Evolutionary conservation across 1,140 invertebrate genomes (phyloP).

Genomic region (Luehdorfia chinensis): DNA sequence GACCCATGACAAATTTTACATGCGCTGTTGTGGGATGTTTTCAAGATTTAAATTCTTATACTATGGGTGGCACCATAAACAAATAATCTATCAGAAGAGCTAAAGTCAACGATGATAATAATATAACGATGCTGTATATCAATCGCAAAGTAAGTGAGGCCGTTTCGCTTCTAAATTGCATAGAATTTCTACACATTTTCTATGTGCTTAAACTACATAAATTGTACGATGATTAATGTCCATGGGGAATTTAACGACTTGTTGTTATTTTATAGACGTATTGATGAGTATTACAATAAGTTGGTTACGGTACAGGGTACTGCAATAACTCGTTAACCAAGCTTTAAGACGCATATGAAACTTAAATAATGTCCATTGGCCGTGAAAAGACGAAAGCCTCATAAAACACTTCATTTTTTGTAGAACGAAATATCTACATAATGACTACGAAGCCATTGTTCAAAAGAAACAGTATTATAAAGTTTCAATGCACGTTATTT

Average conservation of each 20-base stretch:
- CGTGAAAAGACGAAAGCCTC: slow-evolving; percentile 11
- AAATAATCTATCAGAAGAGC: no score
- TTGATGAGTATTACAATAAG: slow-evolving; percentile 44
- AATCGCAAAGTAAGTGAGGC: background rate
- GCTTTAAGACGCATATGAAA: slow-evolving; percentile 24
- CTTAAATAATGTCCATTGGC: slow-evolving; percentile 12
- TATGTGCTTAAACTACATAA: slow-evolving; percentile 23
- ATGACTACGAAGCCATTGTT: slow-evolving; percentile 7
- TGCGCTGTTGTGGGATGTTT: no score
- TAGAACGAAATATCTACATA: slow-evolving; percentile 4
- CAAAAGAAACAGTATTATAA: background rate
- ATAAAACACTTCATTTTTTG: slow-evolving; percentile 15
- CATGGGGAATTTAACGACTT: slow-evolving; percentile 44
- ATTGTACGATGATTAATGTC: slow-evolving; percentile 41
- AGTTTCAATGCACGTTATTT: slow-evolving; percentile 1
- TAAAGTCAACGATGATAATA: no score
- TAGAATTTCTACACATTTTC: slow-evolving; percentile 5
- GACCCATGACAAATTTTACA: no score
- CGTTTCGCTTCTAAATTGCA: background rate
- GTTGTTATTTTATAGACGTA: slow-evolving; percentile 42
- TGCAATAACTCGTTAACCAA: slow-evolving; percentile 44
- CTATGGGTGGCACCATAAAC: no score
- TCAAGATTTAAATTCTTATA: no score
- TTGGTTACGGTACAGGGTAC: slow-evolving; percentile 22
- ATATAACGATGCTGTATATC: no score